These are phyloP conservation scores for Drosophila pseudoananassae DNA, from an alignment of 1,140 invertebrate genomes.

Conservation along the genomic window DNA sequence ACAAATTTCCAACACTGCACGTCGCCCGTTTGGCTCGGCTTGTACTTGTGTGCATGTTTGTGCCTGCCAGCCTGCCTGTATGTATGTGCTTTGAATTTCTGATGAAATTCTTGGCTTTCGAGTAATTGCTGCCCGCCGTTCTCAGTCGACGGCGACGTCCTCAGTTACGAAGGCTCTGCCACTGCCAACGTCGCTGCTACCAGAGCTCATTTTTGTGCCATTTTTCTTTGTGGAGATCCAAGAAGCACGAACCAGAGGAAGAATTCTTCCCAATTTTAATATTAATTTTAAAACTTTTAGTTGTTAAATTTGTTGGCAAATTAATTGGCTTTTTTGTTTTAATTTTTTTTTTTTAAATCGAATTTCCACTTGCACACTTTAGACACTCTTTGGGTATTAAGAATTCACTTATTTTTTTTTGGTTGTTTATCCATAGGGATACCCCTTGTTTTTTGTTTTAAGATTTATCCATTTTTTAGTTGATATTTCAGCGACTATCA, in stretches of 20 bases:
- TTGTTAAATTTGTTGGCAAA: slow-evolving; percentile 25
- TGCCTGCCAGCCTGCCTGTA: slow-evolving; percentile 14
- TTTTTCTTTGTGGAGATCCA: slow-evolving; percentile 74
- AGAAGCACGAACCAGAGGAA: slow-evolving; percentile 1
- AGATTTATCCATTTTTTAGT: slow-evolving; percentile 9
- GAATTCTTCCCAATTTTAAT: slow-evolving; percentile 9
- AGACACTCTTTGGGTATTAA: neutral
- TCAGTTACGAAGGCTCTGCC: slow-evolving; percentile 20
- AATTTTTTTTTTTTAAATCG: neutral
- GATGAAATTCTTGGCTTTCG: slow-evolving; percentile 83
- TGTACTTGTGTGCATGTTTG: slow-evolving; percentile 5
- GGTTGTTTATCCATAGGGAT: neutral
- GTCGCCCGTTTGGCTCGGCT: slow-evolving; percentile 45
- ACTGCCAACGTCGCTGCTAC: slow-evolving; percentile 28
- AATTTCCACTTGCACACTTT: neutral
- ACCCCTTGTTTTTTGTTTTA: neutral
- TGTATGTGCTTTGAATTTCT: slow-evolving; percentile 81
- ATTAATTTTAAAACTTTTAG: slow-evolving; percentile 4
- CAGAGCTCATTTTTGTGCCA: slow-evolving; percentile 58
- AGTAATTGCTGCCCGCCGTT: slow-evolving; percentile 69
- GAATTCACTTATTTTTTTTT: slow-evolving; percentile 7
- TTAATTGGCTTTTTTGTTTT: slow-evolving; percentile 4
- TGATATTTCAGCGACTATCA: slow-evolving; percentile 16
- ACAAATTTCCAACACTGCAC: slow-evolving; percentile 54
- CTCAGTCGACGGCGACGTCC: slow-evolving; percentile 7